phyloP scores from a whole-genome alignment of 2,888 invertebrate species.

The Hipparchia semele region DNA sequence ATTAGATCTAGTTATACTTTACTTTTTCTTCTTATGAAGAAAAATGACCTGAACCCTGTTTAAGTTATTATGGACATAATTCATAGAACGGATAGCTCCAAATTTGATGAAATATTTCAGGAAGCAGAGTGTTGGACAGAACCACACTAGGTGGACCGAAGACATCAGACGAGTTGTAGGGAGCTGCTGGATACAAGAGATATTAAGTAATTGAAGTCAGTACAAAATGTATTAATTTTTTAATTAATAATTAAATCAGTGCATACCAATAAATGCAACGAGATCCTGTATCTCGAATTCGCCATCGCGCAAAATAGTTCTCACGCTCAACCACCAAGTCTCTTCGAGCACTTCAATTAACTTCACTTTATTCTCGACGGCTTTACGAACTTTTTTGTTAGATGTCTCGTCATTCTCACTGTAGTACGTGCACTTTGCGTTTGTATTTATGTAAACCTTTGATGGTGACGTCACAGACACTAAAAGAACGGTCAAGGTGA shows the following conservation, averaged over 20 bases:
- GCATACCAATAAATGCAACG: conserved; percentile 75
- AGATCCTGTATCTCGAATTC: conserved; percentile 81
- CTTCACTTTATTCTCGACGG: conserved; percentile 55
- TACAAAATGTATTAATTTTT: no score
- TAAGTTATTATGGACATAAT: neutral
- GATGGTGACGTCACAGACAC: conserved; percentile 84
- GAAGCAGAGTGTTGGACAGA: no score
- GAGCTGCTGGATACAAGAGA: no score
- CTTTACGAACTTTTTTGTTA: conserved; percentile 40
- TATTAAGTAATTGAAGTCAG: no score
- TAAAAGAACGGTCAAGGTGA: conserved; percentile 61
- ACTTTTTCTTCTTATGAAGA: neutral
- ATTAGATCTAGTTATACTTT: no score
- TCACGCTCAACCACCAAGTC: conserved; percentile 67
- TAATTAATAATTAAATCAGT: no score
- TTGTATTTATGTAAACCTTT: conserved; percentile 78
- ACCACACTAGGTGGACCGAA: no score
- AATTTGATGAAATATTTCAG: neutral
- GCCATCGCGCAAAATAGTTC: conserved; percentile 69
- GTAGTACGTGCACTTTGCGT: conserved; percentile 69
- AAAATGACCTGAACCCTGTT: neutral
- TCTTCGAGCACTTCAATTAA: conserved; percentile 66
- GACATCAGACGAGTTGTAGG: no score
- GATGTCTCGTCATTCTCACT: conserved; percentile 72
- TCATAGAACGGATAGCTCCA: neutral